Percentiles rank a stretch among this genome's conserved stretches.
Conservation (phyloP, 37 sponge, comb jelly and placozoan species). For the Cliona cf. orientalis region DNA sequence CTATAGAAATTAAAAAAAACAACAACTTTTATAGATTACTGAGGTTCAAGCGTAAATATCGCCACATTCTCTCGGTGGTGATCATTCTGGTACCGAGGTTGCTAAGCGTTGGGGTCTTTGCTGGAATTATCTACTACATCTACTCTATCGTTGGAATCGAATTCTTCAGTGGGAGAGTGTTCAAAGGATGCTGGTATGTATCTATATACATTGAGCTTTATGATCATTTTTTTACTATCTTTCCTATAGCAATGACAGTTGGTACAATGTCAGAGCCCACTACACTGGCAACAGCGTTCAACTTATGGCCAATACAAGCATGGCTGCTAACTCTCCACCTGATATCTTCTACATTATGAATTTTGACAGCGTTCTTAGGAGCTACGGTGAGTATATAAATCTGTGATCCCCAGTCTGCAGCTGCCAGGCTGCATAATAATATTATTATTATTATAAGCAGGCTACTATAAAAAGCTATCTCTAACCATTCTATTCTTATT, state of each 20-base stretch:
- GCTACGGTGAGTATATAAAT: conserved; percentile 63
- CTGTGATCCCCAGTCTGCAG: no score
- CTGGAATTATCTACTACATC: conserved; percentile 55
- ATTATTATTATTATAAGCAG: no score
- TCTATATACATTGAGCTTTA: no score
- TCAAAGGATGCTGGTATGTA: conserved; percentile 53
- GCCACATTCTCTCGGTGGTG: conserved; percentile 65
- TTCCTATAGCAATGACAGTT: conserved; percentile 23
- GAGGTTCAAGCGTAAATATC: conserved; percentile 64
- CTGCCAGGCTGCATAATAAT: no score
- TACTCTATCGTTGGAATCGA: conserved; percentile 88
- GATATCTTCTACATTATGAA: conserved; percentile 70
- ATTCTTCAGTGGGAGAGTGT: conserved; percentile 33
- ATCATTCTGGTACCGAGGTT: conserved; percentile 61
- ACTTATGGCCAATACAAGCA: background rate
- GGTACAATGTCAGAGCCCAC: conserved; percentile 26
- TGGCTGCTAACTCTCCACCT: background rate
- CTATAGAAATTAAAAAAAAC: background rate
- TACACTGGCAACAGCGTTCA: conserved; percentile 9
- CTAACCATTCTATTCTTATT: no score
- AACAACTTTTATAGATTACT: conserved; percentile 34
- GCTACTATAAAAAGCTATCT: no score
- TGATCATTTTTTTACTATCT: no score
- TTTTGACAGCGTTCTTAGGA: conserved; percentile 67
- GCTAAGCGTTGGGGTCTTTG: conserved; percentile 28